Conservation (phyloP, 2,888 invertebrate species). For the Prosopocoilus inquinatus region DNA sequence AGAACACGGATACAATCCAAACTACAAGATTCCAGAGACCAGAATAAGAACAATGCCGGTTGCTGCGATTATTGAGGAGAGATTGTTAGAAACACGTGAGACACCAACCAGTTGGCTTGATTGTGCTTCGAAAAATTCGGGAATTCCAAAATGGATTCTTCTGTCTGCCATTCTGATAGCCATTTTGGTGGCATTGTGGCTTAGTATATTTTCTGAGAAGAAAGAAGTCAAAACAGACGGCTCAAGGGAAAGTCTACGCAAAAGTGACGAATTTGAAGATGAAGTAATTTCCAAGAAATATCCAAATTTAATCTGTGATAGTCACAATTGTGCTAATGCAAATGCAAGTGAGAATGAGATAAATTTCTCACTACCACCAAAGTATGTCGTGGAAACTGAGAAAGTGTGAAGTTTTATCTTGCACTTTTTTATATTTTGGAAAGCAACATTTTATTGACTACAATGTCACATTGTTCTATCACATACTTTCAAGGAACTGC, state of each 20-base stretch:
- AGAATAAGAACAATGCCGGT: constrained; percentile 47
- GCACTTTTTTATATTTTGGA: too few species aligned
- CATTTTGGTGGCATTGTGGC: constrained; percentile 51
- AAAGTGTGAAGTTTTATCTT: background rate
- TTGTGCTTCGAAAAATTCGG: constrained; percentile 51
- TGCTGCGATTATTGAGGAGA: constrained; percentile 25
- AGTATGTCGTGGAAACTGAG: constrained; percentile 28
- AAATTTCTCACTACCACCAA: constrained; percentile 29
- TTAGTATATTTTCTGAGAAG: constrained; percentile 46
- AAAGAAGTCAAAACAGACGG: constrained; percentile 13
- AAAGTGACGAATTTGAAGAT: background rate
- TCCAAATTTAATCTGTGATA: constrained; percentile 3
- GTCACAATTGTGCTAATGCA: constrained; percentile 6
- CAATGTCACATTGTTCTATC: too few species aligned
- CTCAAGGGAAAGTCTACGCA: too few species aligned
- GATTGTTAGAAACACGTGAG: constrained; percentile 5
- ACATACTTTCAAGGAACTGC: too few species aligned
- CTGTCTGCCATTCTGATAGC: constrained; percentile 49
- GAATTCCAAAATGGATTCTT: constrained; percentile 52
- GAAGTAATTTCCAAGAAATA: constrained; percentile 11
- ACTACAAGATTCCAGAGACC: constrained; percentile 47
- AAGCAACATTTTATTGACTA: too few species aligned
- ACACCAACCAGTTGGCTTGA: constrained; percentile 42
- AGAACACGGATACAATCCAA: constrained; percentile 40
- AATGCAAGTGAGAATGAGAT: constrained; percentile 7